Percentiles rank a stretch among this genome's conserved stretches.
Conservation (phyloP, 2,113 vertebrate species). For the Herpetotheres cachinnans region DNA sequence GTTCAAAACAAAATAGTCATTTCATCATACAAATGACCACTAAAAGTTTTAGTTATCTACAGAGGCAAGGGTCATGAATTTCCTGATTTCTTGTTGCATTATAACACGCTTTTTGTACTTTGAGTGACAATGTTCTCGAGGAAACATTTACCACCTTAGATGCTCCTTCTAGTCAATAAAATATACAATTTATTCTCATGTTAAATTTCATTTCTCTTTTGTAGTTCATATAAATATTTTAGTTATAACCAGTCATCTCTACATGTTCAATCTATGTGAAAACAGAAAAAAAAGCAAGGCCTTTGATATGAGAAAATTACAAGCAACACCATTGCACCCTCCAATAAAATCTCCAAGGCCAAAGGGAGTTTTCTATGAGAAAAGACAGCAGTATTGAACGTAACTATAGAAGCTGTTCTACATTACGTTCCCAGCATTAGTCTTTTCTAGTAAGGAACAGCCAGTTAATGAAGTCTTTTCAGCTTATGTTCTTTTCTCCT, state of each 20-base stretch:
- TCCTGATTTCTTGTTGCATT: background rate
- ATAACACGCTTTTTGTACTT: background rate
- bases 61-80: background rate
- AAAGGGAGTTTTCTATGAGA: background rate
- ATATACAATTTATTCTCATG: background rate
- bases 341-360: background rate
- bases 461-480: background rate
- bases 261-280: background rate
- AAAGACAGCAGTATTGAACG: background rate
- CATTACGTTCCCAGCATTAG: background rate
- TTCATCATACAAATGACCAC: background rate
- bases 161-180: slow-evolving; percentile 19
- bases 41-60: background rate
- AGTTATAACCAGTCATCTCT: background rate
- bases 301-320: background rate
- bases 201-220: slow-evolving; percentile 4
- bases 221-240: background rate
- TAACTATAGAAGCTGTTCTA: background rate
- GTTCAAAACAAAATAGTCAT: background rate
- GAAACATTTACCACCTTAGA: background rate
- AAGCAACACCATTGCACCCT: background rate
- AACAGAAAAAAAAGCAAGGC: background rate
- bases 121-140: background rate
- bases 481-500: background rate
- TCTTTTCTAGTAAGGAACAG: background rate